Percentiles rank a stretch among this genome's conserved stretches.
phyloP scores from a whole-genome alignment of 2,797 vertebrate species.

The Siniperca scherzeri region DNA sequence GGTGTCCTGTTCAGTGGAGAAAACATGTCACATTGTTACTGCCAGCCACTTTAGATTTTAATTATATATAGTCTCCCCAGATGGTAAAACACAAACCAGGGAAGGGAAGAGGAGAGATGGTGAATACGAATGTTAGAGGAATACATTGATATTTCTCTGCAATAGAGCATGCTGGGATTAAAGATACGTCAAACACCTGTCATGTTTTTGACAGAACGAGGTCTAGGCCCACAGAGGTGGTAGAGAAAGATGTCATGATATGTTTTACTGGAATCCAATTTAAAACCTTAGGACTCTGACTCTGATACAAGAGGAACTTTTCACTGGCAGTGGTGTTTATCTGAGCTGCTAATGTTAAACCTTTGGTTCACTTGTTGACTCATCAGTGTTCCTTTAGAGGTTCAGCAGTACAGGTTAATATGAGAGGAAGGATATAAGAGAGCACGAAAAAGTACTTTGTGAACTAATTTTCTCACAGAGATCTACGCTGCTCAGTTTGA shows the following conservation, averaged over 20 bases:
- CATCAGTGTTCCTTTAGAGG: constrained; percentile 8
- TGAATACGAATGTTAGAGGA: constrained; percentile 25
- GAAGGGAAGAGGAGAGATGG: background rate
- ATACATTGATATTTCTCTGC: constrained; percentile 27
- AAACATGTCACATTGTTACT: constrained; percentile 38
- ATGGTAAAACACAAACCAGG: constrained; percentile 34
- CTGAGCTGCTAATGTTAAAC: constrained; percentile 36
- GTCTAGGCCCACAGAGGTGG: constrained; percentile 32
- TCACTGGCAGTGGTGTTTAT: constrained; percentile 5
- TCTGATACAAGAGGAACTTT: constrained; percentile 27
- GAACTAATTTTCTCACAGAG: constrained; percentile 4
- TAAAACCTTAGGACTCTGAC: constrained; percentile 9
- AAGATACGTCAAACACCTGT: constrained; percentile 46
- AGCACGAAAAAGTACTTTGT: constrained; percentile 8
- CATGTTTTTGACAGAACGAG: constrained; percentile 60
- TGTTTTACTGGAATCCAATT: constrained; percentile 32
- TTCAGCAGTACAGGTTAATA: constrained; percentile 13
- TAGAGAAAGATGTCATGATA: constrained; percentile 19
- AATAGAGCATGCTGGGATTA: constrained; percentile 40
- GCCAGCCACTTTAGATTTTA: constrained; percentile 4
- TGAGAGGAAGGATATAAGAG: constrained; percentile 7
- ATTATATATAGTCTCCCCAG: constrained; percentile 6
- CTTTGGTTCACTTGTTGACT: constrained; percentile 35
- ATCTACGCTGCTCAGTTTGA: background rate
- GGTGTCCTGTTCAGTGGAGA: constrained; percentile 20